These are phyloP conservation scores for Helicoverpa assulta DNA, from an alignment of 2,888 invertebrate genomes.

Conservation along the genomic window DNA sequence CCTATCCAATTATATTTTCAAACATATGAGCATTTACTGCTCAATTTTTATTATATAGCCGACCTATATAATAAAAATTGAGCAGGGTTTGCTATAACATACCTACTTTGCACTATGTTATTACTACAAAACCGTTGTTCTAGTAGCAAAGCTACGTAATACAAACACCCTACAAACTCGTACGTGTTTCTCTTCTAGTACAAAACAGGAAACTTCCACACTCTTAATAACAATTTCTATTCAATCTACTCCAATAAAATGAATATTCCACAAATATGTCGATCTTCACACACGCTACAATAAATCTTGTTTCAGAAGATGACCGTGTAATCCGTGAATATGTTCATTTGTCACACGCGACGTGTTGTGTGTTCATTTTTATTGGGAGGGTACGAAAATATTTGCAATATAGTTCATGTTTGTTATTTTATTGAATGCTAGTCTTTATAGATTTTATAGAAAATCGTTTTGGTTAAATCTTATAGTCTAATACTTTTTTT, in stretches of 20 bases:
- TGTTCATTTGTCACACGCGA: constrained; percentile 58
- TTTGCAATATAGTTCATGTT: not conserved
- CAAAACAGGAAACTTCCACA: constrained; percentile 37
- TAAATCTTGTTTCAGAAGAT: constrained; percentile 42
- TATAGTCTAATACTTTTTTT: no score
- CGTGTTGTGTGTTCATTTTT: constrained; percentile 38
- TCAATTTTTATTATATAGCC: no score
- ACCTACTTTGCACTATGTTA: no score
- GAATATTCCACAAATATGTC: constrained; percentile 47
- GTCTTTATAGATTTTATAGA: not conserved
- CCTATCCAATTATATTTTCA: not conserved
- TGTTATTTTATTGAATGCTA: not conserved
- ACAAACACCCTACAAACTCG: no score
- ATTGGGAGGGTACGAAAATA: constrained; percentile 21
- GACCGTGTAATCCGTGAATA: constrained; percentile 53
- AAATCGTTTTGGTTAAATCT: not conserved
- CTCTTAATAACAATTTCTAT: constrained; percentile 31
- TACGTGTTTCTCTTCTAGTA: no score
- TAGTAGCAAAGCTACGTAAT: not conserved
- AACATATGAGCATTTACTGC: no score
- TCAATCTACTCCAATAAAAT: constrained; percentile 27
- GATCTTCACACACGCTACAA: constrained; percentile 19
- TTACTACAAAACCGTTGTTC: no score
- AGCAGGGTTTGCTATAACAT: no score
- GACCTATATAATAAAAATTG: no score